Base-by-base conservation (phyloP, 2,797 vertebrate species). In the Cacajao melanocephalus region DNA sequence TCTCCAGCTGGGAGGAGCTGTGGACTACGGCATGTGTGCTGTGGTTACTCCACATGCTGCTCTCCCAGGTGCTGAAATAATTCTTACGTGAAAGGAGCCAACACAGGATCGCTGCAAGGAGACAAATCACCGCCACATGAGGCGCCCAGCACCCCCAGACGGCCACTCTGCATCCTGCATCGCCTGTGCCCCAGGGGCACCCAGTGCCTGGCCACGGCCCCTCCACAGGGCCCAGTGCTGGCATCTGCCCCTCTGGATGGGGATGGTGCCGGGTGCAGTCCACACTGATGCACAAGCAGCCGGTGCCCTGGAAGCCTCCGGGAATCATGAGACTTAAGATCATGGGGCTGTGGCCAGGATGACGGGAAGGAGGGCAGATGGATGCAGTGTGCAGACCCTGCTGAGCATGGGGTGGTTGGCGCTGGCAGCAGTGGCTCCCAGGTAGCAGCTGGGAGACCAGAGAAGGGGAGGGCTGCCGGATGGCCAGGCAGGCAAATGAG, bases 101-200 rank as follows among this genome's bases (percentile, higher is more conserved):
- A 50, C 15, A 1, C 15, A 48, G 5, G 10, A 50, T 46, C 1
- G 1, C 28, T 48, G 5, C 9, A 11, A 12, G 46, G 19, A 79
- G 76, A n/a, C 19, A n/a, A 50, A 2, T 79, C 46, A 7, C 30
- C 46, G 28, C 24, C 46, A 20, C 7, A n/a, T 17, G 64, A 67
- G 64, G 64, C 15, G 7, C 15, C 15, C 0, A 0, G 15, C 7
- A n/a, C 15, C 64, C 33, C 30, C 0, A 19, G 64, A 67, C 0
- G 48, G 48, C n/a, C 9, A 30, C 24, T 20, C 52, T 24, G 24
- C 11, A 10, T 36, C 44, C 17, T 79, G 20, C 36, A 26, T 12
- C 0, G 0, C 52, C 36, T 58, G 26, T 19, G 20, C 4, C 3
- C 67, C 11, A 73, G 86, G 26, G 26, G 4, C 17, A 28, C 39